These are phyloP conservation scores for Patella depressa DNA, from an alignment of 2,888 invertebrate genomes.

Conservation along the genomic window DNA sequence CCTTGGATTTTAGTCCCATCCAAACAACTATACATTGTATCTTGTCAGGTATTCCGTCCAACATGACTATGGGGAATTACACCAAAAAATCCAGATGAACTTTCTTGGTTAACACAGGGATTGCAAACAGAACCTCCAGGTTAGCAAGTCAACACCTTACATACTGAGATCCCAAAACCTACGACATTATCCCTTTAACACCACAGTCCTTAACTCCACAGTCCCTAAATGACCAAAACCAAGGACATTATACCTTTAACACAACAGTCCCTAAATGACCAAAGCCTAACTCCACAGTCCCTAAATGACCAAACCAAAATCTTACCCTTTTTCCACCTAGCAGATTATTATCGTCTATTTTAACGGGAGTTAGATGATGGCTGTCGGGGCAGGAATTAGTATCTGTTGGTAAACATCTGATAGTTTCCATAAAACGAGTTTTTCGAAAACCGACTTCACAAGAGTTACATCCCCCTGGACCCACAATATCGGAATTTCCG, in stretches of 20 bases:
- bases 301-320: background rate
- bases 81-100: too few species aligned
- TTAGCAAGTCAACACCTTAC: too few species aligned
- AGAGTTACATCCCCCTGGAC: conserved; percentile 87
- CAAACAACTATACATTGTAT: too few species aligned
- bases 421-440: conserved; percentile 60
- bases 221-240: background rate
- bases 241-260: background rate
- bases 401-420: conserved; percentile 47
- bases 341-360: conserved; percentile 29
- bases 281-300: background rate
- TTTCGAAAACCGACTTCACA: conserved; percentile 92
- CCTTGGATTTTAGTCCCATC: too few species aligned
- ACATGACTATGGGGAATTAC: too few species aligned
- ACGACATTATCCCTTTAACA: too few species aligned
- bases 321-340: conserved; percentile 38
- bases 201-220: too few species aligned
- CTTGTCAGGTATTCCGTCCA: too few species aligned
- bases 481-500: conserved; percentile 88
- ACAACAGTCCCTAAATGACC: too few species aligned
- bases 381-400: conserved; percentile 45
- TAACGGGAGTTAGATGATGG: conserved; percentile 39
- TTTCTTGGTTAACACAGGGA: too few species aligned
- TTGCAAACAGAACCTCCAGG: too few species aligned
- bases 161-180: too few species aligned